Evolutionary conservation across 92 coral and sea anemone genomes (phyloP), one percentile per base, ranked within the genome.

Genomic region (Chrysogorgia sp.): DNA sequence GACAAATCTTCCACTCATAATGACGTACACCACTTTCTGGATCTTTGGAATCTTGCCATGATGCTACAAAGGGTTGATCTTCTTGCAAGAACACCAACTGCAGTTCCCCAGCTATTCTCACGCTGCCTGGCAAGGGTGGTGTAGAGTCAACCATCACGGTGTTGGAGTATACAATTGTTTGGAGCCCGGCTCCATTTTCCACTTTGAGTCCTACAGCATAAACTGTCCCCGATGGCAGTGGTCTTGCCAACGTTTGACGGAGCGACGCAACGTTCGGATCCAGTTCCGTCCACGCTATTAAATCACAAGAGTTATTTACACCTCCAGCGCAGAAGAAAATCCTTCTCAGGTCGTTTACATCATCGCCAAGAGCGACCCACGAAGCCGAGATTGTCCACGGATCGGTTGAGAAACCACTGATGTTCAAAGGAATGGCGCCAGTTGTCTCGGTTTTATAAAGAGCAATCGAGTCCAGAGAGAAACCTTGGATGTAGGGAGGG

Each of bases 1-100:
- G 70, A 65, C 98, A 94, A 10, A 86, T 87, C 12, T 90, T 87
- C 92, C 92, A 91, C 66, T 85, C 96, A 76, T 87, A 94, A 62
- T 71, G 82, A 40, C 78, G 81, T 40, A 94, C 43, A 14, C 89
- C 90, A 40, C 97, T 94, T 79, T 94, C 97, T n/a, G 40, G 48
- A 66, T 94, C 98, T 21, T 32, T 37, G 79, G 92, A 94, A 49
- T 92, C 98, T 47, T 80, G 79, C 97, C 97, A 92, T 0, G 81
- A 86, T 9, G 81, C 93, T 6, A 59, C 34, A 28, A 94, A 47
- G 20, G 85, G 34, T 26, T 94, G 90, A 14, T 75, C 90, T 56
- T 84, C 80, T 37, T 69, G 81, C 1, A 89, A 74, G 71, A 89
- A 89, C 24, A 69, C 86, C 49, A 80, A 67, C 49, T 47, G 85